Evolutionary conservation across 2,888 invertebrate genomes (phyloP).

Genomic region (Amaurobius ferox): DNA sequence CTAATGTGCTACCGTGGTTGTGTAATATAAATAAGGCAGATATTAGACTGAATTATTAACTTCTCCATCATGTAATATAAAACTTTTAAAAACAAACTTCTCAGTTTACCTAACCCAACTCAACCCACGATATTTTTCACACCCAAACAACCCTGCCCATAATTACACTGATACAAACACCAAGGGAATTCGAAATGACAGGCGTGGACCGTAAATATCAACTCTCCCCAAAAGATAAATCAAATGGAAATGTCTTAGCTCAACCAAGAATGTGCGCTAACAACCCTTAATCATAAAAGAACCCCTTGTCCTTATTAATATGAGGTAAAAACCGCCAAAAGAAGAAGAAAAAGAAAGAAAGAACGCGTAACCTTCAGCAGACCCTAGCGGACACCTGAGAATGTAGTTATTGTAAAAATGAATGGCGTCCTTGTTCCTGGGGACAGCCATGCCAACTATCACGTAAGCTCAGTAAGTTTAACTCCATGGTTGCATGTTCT

Average conservation of each 20-base stretch:
- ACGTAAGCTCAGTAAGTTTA: constrained; percentile 49
- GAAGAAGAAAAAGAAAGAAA: constrained; percentile 7
- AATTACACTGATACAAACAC: too few relatives aligned
- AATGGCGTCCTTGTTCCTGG: constrained; percentile 34
- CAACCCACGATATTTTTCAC: too few relatives aligned
- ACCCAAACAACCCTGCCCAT: too few relatives aligned
- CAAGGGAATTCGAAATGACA: too few relatives aligned
- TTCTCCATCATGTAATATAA: too few relatives aligned
- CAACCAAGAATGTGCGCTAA: not conserved
- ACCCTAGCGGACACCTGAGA: constrained; percentile 48
- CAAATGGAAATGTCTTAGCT: not conserved
- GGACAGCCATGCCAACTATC: constrained; percentile 27
- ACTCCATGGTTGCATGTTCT: not conserved
- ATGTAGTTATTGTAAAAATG: constrained; percentile 31
- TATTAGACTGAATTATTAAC: too few relatives aligned
- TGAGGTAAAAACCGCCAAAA: constrained; percentile 32
- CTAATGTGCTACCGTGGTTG: too few relatives aligned
- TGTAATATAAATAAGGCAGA: too few relatives aligned
- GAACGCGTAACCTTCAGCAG: constrained; percentile 18
- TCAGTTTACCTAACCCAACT: too few relatives aligned
- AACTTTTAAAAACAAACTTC: too few relatives aligned
- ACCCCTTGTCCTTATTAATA: constrained; percentile 31
- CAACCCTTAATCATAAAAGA: not conserved
- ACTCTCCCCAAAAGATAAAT: not conserved
- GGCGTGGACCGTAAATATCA: not conserved